Percentiles rank a stretch among this genome's conserved stretches.
Conservation (phyloP, 2,888 invertebrate species). For the Brachylomia viminalis region DNA sequence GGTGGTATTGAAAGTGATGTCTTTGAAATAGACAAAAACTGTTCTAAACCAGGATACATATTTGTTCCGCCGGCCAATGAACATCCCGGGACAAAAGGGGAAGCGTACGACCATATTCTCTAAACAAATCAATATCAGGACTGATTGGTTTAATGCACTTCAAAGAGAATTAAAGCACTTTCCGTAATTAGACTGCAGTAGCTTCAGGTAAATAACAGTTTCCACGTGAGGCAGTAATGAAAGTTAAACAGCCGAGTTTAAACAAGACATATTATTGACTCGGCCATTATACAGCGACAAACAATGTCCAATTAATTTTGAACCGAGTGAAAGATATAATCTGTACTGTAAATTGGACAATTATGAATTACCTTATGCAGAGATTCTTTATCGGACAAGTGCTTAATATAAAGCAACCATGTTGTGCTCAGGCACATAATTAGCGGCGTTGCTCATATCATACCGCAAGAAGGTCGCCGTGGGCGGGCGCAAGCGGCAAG, state of each 20-base stretch:
- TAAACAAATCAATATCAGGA: constrained; percentile 47
- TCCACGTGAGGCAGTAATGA: constrained; percentile 38
- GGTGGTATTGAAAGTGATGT: constrained; percentile 10
- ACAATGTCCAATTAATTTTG: constrained; percentile 36
- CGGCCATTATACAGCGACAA: constrained; percentile 28
- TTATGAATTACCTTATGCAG: constrained; percentile 57
- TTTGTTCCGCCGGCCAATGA: constrained; percentile 38
- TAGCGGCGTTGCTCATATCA: constrained; percentile 52
- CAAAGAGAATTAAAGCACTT: constrained; percentile 33
- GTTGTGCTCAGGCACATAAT: constrained; percentile 62
- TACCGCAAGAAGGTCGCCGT: constrained; percentile 65
- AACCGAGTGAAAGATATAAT: constrained; percentile 48
- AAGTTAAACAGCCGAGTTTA: constrained; percentile 27
- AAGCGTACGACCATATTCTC: constrained; percentile 26
- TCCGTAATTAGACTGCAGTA: constrained; percentile 19
- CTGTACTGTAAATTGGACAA: constrained; percentile 37
- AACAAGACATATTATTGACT: constrained; percentile 18
- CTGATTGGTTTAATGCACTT: constrained; percentile 26
- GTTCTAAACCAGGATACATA: constrained; percentile 43
- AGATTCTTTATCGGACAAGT: constrained; percentile 53
- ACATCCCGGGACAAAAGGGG: constrained; percentile 22
- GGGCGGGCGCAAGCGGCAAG: constrained; percentile 70
- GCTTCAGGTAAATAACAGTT: constrained; percentile 24
- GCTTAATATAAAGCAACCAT: constrained; percentile 64
- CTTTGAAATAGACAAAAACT: constrained; percentile 16